Percentiles rank a stretch among this genome's conserved stretches.
Conservation (phyloP, 2,888 invertebrate genomes). For the Phasia obesa region DNA sequence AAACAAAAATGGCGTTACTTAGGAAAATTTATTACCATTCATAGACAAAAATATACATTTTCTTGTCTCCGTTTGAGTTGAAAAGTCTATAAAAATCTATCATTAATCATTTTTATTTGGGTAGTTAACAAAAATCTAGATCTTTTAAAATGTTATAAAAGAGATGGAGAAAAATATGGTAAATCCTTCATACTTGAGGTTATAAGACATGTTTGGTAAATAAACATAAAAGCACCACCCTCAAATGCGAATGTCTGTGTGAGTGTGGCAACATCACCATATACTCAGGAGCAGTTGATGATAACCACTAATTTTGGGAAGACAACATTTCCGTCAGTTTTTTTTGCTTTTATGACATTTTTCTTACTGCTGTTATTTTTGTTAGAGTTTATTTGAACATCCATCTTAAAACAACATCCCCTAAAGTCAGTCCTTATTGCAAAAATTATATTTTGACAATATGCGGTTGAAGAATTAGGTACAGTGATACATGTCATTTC, state of each 20-base stretch:
- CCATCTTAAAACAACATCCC: constrained; percentile 32
- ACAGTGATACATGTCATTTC: neutral
- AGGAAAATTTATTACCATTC: constrained; percentile 66
- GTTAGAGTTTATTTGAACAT: constrained; percentile 44
- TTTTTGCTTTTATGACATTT: constrained; percentile 15
- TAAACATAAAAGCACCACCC: constrained; percentile 19
- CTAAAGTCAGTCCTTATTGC: constrained; percentile 12
- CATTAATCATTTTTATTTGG: constrained; percentile 72
- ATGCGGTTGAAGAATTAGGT: neutral
- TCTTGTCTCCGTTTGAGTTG: constrained; percentile 69
- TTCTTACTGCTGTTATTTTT: constrained; percentile 16
- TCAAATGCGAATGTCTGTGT: neutral
- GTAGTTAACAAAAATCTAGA: constrained; percentile 69
- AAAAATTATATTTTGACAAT: constrained; percentile 13
- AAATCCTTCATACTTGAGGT: constrained; percentile 58
- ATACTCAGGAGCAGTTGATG: constrained; percentile 49
- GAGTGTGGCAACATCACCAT: constrained; percentile 19
- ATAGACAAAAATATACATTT: constrained; percentile 67
- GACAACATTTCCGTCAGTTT: constrained; percentile 65
- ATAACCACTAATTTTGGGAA: constrained; percentile 64
- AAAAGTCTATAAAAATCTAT: constrained; percentile 71
- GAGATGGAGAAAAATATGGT: constrained; percentile 32
- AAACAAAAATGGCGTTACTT: constrained; percentile 67
- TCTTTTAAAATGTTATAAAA: constrained; percentile 28
- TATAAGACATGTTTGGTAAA: constrained; percentile 12